Evolutionary conservation across 2,797 vertebrate species (phyloP), one percentile per base, ranked within the genome.

Genomic region (Acipenser oxyrinchus): DNA sequence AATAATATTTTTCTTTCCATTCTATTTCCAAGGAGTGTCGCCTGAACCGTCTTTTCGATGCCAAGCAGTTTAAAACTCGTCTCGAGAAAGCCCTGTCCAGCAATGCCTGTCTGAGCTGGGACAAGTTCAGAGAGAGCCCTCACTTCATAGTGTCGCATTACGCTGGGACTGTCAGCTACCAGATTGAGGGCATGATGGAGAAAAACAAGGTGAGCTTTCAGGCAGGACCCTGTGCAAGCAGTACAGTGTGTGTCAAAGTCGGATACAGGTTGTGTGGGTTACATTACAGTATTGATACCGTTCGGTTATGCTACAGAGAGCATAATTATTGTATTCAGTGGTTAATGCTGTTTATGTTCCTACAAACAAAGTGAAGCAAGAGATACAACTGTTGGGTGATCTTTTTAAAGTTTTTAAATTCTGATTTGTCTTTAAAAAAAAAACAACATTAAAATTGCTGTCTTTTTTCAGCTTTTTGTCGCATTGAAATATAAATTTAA

Each of bases 81-180:
- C 78, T 98, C 10, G 87, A 95, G 82, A 90, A 87, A 23, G 84
- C 92, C 65, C 84, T 99, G 62, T 69, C 88, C 0, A 71, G 68
- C 6, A 93, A 89, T 1, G 66, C 66, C 1, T 88, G 84, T 77
- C 81, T 99, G 68, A 89, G 89, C 83, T 89, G 81, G 81, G 88
- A 94, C 75, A 93, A 88, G 73, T 91, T 97, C 60, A 93, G 87
- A 76, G 85, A 81, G 72, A 87, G 89, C 74, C 92, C 95, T 0
- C 93, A 96, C 74, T 98, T 99, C 57, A 85, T 88, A 0, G 89
- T 99, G 74, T 77, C 89, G 5, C 97, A 99, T 74, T 99, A 97
- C 0, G 95, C 97, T 0, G 94, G 95, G 49, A 88, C 84, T 4
- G 97, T 99, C 73, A 82, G 73, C 78, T 99, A 99, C 79, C 89